A percentile compares a stretch with the other conserved stretches of the same genome.
phyloP scores from a whole-genome alignment of 2,797 vertebrate genomes.

The Macrochelys suwanniensis region DNA sequence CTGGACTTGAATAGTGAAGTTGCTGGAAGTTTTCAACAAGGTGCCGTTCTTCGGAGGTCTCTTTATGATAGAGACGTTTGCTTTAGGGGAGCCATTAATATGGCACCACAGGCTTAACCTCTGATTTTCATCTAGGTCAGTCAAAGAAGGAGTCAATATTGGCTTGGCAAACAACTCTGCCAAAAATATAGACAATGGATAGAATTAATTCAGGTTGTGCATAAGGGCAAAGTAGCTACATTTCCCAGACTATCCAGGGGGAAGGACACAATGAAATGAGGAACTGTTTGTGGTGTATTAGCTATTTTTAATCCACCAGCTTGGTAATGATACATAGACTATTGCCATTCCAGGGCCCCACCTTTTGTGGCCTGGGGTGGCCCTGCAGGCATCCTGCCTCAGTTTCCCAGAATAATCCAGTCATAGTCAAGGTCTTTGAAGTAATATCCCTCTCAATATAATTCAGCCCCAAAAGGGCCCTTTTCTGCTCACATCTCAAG shows the following conservation, averaged over 20 bases:
- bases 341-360: background rate
- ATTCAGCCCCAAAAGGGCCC: background rate
- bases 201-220: background rate
- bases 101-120: constrained; percentile 70
- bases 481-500: background rate
- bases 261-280: background rate
- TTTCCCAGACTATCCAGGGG: background rate
- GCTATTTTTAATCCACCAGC: background rate
- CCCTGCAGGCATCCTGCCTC: background rate
- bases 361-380: background rate
- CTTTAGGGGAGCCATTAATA: constrained; percentile 15
- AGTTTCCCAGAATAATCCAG: background rate
- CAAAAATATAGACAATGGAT: constrained; percentile 34
- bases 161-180: constrained; percentile 84
- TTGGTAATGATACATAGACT: background rate
- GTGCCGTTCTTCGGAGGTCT: background rate
- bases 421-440: background rate
- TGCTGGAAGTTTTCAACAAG: constrained; percentile 31
- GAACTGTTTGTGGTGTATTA: background rate
- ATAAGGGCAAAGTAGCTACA: background rate
- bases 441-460: background rate
- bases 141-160: constrained; percentile 46
- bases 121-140: constrained; percentile 73
- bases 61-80: constrained; percentile 73
- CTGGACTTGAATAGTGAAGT: constrained; percentile 45